phyloP scores from a whole-genome alignment of 2,113 vertebrate genomes.

The Forbesichthys agassizii region DNA sequence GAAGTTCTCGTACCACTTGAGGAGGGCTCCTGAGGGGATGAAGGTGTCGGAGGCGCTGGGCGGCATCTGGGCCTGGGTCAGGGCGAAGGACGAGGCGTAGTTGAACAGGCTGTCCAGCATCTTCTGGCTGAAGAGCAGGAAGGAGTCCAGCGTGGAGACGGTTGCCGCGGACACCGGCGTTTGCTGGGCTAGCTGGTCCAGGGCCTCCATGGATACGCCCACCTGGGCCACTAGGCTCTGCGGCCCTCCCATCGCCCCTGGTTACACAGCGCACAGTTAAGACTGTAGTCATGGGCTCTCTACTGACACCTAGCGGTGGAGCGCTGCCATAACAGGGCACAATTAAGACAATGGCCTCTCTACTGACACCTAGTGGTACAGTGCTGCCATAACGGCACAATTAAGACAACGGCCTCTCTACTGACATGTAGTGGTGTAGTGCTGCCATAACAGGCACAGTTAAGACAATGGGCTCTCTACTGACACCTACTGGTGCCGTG shows the following conservation, averaged over 20 bases:
- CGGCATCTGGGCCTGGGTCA: slow-evolving; percentile 92
- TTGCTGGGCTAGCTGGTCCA: slow-evolving; percentile 90
- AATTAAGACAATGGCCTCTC: too few relatives aligned
- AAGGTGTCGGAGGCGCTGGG: slow-evolving; percentile 92
- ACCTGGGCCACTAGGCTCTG: slow-evolving; percentile 88
- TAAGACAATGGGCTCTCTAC: too few relatives aligned
- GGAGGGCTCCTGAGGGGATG: slow-evolving; percentile 89
- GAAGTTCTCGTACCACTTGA: slow-evolving; percentile 97
- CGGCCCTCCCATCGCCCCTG: slow-evolving; percentile 44
- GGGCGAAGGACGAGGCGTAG: slow-evolving; percentile 89
- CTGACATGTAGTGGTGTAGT: too few relatives aligned
- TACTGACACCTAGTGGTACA: too few relatives aligned
- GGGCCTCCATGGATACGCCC: slow-evolving; percentile 91
- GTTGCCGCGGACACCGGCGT: slow-evolving; percentile 87
- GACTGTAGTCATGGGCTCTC: too few relatives aligned
- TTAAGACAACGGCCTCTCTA: too few relatives aligned
- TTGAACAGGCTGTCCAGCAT: slow-evolving; percentile 97
- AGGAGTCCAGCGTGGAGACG: slow-evolving; percentile 89
- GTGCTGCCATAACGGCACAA: too few relatives aligned
- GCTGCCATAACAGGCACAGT: too few relatives aligned
- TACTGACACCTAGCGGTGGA: too few relatives aligned
- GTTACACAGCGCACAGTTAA: too few relatives aligned
- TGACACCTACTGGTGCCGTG: too few relatives aligned
- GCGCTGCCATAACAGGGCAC: too few relatives aligned
- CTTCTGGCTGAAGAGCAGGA: slow-evolving; percentile 94